Evolutionary conservation across 2,888 invertebrate genomes (phyloP), one percentile per base, ranked within the genome.

Genomic region (Ectemnius lituratus): DNA sequence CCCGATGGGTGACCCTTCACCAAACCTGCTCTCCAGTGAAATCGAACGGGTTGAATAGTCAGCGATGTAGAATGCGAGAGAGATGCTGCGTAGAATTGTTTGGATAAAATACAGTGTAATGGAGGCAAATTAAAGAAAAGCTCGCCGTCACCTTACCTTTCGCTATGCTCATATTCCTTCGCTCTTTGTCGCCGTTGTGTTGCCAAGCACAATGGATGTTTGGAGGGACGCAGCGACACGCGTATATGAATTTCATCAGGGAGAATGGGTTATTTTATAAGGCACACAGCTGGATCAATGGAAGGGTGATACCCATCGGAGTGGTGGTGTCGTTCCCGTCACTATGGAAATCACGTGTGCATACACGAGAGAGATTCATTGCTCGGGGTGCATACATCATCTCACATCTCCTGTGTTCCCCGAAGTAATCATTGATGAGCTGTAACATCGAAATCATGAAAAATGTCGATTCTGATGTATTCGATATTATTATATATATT

Each of bases 361-460:
- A 37, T 4, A 37, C 37, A 37, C 37, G 6, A 37, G 64, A 23
- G 3, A 76, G 70, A 75, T 67, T 63, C 67, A 62, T 71, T 16
- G 71, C 77, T 59, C 20, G 28, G 13, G 72, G 71, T 73, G 73
- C 45, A 46, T 23, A 52, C 68, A 18, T 67, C 73, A 57, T 67
- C 67, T 37, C 14, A 3, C 45, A 4, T 45, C 16, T 45, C 16
- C 46, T 58, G 4, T 37, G n/a, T 66, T 66, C 64, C 57, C 52
- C 59, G 64, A 18, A 16, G 57, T 73, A 78, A 75, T 76, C 65
- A 46, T 13, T 11, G 6, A 65, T 49, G 58, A 63, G 64, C 20
- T 58, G 52, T 46, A 67, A 49, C 49, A 49, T 60, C 69, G 66
- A 61, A 52, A 23, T 23, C 20, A 2, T 14, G 14, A 49, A 49